Base-by-base conservation (phyloP, 2,113 vertebrate species). In the Poecilia latipinna region DNA sequence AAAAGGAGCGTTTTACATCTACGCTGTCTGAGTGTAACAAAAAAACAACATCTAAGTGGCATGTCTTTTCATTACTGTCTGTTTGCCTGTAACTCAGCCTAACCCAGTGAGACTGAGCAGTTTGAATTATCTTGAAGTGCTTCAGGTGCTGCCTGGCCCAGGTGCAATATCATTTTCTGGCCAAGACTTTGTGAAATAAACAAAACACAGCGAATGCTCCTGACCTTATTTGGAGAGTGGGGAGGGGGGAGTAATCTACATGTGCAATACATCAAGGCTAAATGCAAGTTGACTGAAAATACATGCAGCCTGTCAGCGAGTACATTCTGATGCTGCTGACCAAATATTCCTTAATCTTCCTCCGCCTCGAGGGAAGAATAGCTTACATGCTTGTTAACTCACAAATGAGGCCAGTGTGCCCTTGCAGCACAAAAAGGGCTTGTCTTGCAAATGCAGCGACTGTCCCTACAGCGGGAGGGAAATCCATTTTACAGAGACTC, bases 381-480 rank as follows among this genome's bases (percentile, higher is more conserved):
- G 90, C 92, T 93, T 90, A 92, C 85, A 88, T 90, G 88, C 89
- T 91, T 91, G 88, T 92, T 94, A 89, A 83, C 80, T 84, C 82
- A 54, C 82, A 92, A 95, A 93, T 93, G 88, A 91, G 93, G 93
- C 88, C 93, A 93, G 65, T 54, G 60, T 90, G 91, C 91, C 91
- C 93, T 94, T 93, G 86, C 67, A 90, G 90, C 85, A 84, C 73
- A 74, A 82, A 65, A 65, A 37, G 70, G 79, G 73, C 86, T 85
- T 82, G 84, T 86, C 88, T 92, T 90, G 83, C 86, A 83, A 87
- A 88, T 77, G 61, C 74, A 85, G 74, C 24, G 35, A 75, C 85
- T 70, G 72, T 83, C 79, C 82, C 88, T 44, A 81, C 70, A 73
- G 84, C 37, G 66, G 12, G 32, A 78, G 71, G 75, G 84, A 91